Percentiles rank a stretch among this genome's conserved stretches.
phyloP scores from a whole-genome alignment of 2,113 vertebrate genomes.

The Carollia perspicillata region DNA sequence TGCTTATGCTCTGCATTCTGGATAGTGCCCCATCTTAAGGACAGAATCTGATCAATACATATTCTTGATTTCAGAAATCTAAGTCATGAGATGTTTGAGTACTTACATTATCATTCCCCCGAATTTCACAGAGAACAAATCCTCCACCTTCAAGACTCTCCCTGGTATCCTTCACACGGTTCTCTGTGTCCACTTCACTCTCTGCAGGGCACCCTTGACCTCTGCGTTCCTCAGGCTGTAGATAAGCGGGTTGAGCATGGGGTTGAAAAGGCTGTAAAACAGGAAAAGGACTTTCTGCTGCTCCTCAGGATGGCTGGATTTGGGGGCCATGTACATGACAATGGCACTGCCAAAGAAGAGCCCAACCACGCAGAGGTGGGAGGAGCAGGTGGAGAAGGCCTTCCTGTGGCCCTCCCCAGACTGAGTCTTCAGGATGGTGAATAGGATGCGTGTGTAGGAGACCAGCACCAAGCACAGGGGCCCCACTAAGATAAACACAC shows the following conservation, averaged over 20 bases:
- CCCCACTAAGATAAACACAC: slow-evolving; percentile 49
- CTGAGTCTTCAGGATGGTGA: background rate
- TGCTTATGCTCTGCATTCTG: background rate
- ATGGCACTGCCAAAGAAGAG: slow-evolving; percentile 53
- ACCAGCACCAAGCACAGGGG: slow-evolving; percentile 58
- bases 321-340: slow-evolving; percentile 54
- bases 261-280: slow-evolving; percentile 72
- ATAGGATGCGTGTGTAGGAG: slow-evolving; percentile 36
- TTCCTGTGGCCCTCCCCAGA: slow-evolving; percentile 40
- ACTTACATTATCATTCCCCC: background rate
- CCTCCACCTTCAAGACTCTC: background rate
- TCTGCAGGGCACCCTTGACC: slow-evolving; percentile 43
- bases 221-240: slow-evolving; percentile 66
- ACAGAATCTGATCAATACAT: background rate
- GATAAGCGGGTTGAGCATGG: slow-evolving; percentile 66
- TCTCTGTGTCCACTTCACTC: background rate
- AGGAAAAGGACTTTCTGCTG: slow-evolving; percentile 67
- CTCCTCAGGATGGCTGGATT: background rate
- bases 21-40: background rate
- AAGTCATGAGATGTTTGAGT: background rate
- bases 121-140: background rate
- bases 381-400: slow-evolving; percentile 45
- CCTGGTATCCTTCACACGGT: background rate
- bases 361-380: background rate
- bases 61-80: background rate